These are phyloP conservation scores for Lysandra coridon DNA, from an alignment of 2,888 invertebrate genomes.

Conservation along the genomic window DNA sequence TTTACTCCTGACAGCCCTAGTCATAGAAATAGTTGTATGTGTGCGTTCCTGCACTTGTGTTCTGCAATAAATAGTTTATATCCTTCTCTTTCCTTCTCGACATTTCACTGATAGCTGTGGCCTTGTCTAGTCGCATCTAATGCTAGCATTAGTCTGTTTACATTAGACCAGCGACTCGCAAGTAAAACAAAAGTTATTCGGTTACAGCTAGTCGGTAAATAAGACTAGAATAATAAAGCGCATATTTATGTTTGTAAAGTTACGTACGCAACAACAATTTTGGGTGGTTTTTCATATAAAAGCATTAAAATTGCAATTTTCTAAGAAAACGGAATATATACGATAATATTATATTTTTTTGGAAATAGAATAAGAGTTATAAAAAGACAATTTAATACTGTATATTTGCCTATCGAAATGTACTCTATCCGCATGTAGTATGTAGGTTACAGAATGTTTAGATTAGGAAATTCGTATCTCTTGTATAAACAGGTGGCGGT, in stretches of 20 bases:
- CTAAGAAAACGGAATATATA: neutral
- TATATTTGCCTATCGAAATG: neutral
- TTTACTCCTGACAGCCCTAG: constrained; percentile 58
- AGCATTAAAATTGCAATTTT: neutral
- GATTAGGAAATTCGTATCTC: constrained; percentile 41
- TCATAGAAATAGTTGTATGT: constrained; percentile 73
- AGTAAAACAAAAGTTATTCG: constrained; percentile 47
- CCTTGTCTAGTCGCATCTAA: constrained; percentile 81
- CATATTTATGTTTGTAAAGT: neutral
- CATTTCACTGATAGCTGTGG: constrained; percentile 80
- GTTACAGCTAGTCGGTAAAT: neutral
- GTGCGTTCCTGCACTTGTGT: constrained; percentile 74
- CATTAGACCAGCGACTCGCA: constrained; percentile 45
- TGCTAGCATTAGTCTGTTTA: constrained; percentile 76
- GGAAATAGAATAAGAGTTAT: neutral
- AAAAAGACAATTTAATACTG: neutral
- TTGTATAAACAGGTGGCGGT: constrained; percentile 60
- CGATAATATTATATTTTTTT: neutral
- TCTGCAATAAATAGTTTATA: constrained; percentile 76
- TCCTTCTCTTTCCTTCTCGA: constrained; percentile 79
- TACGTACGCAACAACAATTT: neutral
- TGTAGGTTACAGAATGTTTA: constrained; percentile 41
- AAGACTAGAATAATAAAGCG: neutral
- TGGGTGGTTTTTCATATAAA: neutral
- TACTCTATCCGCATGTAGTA: constrained; percentile 31